These are phyloP conservation scores for Plagiodera versicolora DNA, from an alignment of 2,888 invertebrate genomes.

Conservation along the genomic window DNA sequence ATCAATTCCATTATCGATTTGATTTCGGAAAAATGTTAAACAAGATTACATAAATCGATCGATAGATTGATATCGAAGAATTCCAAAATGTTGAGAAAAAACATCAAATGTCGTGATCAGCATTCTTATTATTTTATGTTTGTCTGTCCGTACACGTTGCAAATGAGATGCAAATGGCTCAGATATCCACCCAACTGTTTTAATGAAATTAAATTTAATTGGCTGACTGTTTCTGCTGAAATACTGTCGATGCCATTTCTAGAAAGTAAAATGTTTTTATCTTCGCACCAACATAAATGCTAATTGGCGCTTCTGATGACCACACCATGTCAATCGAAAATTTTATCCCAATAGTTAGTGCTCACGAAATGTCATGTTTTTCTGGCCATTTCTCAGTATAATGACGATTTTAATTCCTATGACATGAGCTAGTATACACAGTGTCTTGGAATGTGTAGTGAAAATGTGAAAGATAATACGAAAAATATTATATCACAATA, in stretches of 20 bases:
- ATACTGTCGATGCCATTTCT: constrained; percentile 34
- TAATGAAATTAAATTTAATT: constrained; percentile 49
- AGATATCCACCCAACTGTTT: constrained; percentile 35
- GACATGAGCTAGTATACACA: too few relatives aligned
- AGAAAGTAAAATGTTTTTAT: constrained; percentile 41
- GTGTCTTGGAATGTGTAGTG: too few relatives aligned
- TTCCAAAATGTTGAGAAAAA: not conserved
- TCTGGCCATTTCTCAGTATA: too few relatives aligned
- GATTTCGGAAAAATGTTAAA: too few relatives aligned
- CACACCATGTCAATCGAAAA: constrained; percentile 16
- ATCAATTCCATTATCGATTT: too few relatives aligned
- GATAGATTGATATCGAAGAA: too few relatives aligned
- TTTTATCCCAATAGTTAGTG: constrained; percentile 7
- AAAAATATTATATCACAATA: too few relatives aligned
- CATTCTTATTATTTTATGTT: not conserved
- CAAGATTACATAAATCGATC: too few relatives aligned
- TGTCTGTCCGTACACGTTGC: constrained; percentile 1
- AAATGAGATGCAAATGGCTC: constrained; percentile 29
- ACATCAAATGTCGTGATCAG: not conserved
- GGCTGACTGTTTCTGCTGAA: constrained; percentile 36
- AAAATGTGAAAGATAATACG: too few relatives aligned
- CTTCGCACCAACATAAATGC: constrained; percentile 40
- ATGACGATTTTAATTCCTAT: too few relatives aligned
- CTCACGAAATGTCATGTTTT: not conserved
- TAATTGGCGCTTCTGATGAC: constrained; percentile 42